Conservation (phyloP, 2,888 invertebrate genomes). For the Norana najaformis region DNA sequence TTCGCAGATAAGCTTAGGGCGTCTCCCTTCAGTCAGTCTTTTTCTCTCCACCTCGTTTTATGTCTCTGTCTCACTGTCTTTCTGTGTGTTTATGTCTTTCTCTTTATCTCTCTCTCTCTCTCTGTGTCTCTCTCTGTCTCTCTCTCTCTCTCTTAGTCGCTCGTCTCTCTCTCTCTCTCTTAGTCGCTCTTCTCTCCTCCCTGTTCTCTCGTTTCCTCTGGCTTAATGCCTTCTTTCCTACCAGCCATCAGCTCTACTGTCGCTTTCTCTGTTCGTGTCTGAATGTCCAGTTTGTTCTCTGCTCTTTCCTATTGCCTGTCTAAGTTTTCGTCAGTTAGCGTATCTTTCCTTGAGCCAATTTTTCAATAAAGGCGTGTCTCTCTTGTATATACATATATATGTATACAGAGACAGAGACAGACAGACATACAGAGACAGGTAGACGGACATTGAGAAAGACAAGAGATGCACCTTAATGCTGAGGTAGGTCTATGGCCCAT, state of each 20-base stretch:
- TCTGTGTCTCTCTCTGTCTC: background rate
- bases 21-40: background rate
- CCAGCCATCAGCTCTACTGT: background rate
- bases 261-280: background rate
- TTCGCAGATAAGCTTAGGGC: constrained; percentile 2
- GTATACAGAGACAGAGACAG: background rate
- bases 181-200: background rate
- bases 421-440: background rate
- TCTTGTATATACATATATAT: background rate
- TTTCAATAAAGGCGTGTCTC: background rate
- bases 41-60: background rate
- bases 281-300: background rate
- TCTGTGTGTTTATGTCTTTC: background rate
- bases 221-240: background rate
- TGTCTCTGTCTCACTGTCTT: background rate
- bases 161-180: background rate
- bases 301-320: background rate
- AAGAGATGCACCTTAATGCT: background rate
- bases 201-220: background rate
- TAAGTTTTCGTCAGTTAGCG: background rate
- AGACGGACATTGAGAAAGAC: background rate
- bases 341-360: background rate
- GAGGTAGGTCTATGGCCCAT: background rate
- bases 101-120: background rate
- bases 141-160: background rate